Base-by-base conservation (phyloP, 1,140 invertebrate species). In the Drosophila micromelanica region DNA sequence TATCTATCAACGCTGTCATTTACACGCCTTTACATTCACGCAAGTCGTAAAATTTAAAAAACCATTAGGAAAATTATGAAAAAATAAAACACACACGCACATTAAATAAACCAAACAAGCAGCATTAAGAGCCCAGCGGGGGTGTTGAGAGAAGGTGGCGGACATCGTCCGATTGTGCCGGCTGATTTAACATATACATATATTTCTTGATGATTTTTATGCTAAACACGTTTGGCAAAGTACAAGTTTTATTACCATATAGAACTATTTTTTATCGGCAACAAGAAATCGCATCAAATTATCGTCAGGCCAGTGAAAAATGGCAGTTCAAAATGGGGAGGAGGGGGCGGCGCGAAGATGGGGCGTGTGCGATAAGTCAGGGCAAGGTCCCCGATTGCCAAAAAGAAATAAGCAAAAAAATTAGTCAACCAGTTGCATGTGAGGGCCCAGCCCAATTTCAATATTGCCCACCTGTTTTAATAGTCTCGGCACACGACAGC, bases 401-500 rank as follows among this genome's bases (percentile, higher is more conserved):
- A 12, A 52, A 54, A 61, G 23, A 35, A 23, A 60, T 13, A 40
- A 40, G 9, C 13, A 35, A 57, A 64, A 57, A 64, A 81, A 78
- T 87, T 73, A 86, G 78, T 86, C 82, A 86, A 87, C 82, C 72
- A 86, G 82, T 86, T 86, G 82, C 82, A 76, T 77, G 76, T 1
- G 6, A 27, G n/a, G 15, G 32, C 35, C 51, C 27, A 65, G 35
- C 46, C 40, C 49, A 15, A 37, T 38, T 75, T 73, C 63, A 15
- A 60, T 86, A 68, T 78, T 69, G 75, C 42, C 82, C 82, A 86
- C 82, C 82, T 86, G 82, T 86, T 87, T 87, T 86, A 87, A 86
- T 86, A 69, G 82, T 70, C 72, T 69, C 59, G 49, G 60, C 71
- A 81, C 82, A 86, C 82, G 75, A 40, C 65, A 81, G 42, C 63